Percentiles rank a stretch among this genome's conserved stretches.
Conservation (phyloP, 1,140 invertebrate species). For the Drosophila leontia region DNA sequence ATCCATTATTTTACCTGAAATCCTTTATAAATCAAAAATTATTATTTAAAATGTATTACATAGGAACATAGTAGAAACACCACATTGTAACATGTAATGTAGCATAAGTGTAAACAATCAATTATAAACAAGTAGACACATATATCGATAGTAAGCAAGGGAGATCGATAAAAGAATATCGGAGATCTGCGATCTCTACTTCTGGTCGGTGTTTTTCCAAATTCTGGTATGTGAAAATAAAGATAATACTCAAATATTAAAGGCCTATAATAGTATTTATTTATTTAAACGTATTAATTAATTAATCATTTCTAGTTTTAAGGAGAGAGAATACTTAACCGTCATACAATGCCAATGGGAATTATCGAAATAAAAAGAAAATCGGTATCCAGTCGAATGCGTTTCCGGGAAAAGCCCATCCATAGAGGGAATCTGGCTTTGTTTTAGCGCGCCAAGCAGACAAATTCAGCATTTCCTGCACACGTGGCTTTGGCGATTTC, state of each 20-base stretch:
- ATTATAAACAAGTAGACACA: too few species aligned
- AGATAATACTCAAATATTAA: too few species aligned
- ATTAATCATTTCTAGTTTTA: neutral
- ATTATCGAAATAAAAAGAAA: neutral
- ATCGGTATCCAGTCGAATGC: conserved; percentile 14
- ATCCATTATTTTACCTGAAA: neutral
- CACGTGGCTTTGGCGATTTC: conserved; percentile 81
- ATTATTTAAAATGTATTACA: neutral
- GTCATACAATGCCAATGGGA: neutral
- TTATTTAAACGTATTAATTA: neutral
- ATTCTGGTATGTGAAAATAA: too few species aligned
- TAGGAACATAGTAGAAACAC: too few species aligned
- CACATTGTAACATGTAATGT: too few species aligned
- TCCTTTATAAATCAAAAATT: neutral
- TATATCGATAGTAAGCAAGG: too few species aligned
- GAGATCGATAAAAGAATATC: too few species aligned
- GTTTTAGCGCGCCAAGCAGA: conserved; percentile 69
- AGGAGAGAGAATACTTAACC: too few species aligned
- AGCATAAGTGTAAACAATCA: too few species aligned
- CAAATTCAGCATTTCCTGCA: conserved; percentile 79
- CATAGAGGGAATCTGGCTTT: conserved; percentile 34
- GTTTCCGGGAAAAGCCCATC: conserved; percentile 20
- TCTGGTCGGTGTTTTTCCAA: too few species aligned
- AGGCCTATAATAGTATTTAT: neutral
- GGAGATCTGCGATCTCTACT: too few species aligned